Evolutionary conservation across 2,113 vertebrate genomes (phyloP).

Genomic region (Anhinga anhinga): DNA sequence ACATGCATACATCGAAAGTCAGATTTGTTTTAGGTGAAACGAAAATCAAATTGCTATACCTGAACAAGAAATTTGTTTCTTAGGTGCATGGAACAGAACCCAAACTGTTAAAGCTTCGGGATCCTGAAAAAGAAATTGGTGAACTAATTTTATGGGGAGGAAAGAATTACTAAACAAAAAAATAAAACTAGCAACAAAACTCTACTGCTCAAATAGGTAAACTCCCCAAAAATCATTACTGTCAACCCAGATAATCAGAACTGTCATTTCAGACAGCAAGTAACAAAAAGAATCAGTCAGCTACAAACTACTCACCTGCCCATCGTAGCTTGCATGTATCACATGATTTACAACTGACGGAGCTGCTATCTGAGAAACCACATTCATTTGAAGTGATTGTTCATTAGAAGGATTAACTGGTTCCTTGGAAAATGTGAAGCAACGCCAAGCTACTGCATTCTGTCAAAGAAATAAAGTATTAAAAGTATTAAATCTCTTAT

Average conservation of each 20-base stretch:
- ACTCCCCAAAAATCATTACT: not conserved
- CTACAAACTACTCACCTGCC: constrained; percentile 77
- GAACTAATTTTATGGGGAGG: not conserved
- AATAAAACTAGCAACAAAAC: not conserved
- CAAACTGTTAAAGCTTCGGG: constrained; percentile 86
- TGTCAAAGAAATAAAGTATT: constrained; percentile 43
- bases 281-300: not conserved
- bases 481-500: not conserved
- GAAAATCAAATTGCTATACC: constrained; percentile 74
- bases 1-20: not conserved
- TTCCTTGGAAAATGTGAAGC: constrained; percentile 91
- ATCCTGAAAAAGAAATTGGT: constrained; percentile 74
- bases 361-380: constrained; percentile 69
- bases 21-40: not conserved
- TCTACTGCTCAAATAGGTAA: not conserved
- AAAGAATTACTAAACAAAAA: not conserved
- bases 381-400: constrained; percentile 52
- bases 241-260: not conserved
- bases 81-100: constrained; percentile 90
- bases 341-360: constrained; percentile 89
- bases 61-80: constrained; percentile 77
- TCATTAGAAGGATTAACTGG: constrained; percentile 68
- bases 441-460: constrained; percentile 89
- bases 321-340: constrained; percentile 84
- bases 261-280: not conserved